Conservation (phyloP, 2,113 vertebrate species). For the Platanista minor region DNA sequence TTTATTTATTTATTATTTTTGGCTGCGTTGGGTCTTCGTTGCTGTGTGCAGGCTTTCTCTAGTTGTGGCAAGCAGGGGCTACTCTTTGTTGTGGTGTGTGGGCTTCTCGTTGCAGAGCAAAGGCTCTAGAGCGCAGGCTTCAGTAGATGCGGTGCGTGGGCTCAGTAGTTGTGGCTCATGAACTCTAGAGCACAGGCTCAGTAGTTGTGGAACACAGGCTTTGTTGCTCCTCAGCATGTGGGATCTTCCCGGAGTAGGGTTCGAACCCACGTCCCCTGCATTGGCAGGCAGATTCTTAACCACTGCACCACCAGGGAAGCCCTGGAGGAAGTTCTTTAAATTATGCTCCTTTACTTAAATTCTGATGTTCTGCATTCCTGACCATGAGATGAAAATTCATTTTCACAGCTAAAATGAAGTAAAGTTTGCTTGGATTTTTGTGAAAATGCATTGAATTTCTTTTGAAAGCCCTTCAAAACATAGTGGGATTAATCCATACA, state of each 20-base stretch:
- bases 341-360: background rate
- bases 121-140: background rate
- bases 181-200: background rate
- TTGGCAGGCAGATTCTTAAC: background rate
- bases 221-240: background rate
- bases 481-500: background rate
- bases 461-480: background rate
- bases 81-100: background rate
- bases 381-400: background rate
- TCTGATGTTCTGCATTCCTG: background rate
- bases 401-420: slow-evolving; percentile 1
- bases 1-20: background rate
- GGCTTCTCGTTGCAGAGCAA: background rate
- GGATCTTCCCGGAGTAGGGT: background rate
- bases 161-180: too few species aligned
- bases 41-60: background rate
- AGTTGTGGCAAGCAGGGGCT: background rate
- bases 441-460: background rate
- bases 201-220: background rate
- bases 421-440: background rate
- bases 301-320: background rate
- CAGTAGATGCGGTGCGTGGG: too few species aligned
- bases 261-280: background rate
- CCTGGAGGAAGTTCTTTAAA: background rate
- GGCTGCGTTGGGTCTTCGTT: background rate